Conservation (phyloP, 2,888 invertebrate genomes). For the Cephus sareptanus region DNA sequence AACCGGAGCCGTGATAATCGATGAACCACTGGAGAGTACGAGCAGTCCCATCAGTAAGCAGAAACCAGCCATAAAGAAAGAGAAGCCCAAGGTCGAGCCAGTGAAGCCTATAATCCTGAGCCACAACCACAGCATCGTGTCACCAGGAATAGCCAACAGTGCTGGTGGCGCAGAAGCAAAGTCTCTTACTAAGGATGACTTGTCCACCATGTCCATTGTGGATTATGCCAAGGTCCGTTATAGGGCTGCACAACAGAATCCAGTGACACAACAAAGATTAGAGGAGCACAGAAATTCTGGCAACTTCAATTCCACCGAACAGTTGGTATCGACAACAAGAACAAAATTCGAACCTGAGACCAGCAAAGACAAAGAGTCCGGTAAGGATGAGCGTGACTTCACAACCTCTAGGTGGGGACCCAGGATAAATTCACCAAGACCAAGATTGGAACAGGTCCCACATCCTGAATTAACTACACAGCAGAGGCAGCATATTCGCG, state of each 20-base stretch:
- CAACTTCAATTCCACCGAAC: slow-evolving; percentile 35
- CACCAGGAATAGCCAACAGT: slow-evolving; percentile 1
- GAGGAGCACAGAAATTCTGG: slow-evolving; percentile 67
- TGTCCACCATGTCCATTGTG: slow-evolving; percentile 69
- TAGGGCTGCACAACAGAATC: slow-evolving; percentile 69
- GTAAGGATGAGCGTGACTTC: slow-evolving; percentile 48
- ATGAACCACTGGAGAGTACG: slow-evolving; percentile 58
- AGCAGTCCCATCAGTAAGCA: slow-evolving; percentile 34
- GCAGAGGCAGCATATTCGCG: slow-evolving; percentile 70
- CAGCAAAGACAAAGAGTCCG: slow-evolving; percentile 32
- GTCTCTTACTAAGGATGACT: slow-evolving; percentile 49
- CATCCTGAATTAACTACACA: slow-evolving; percentile 75
- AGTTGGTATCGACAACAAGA: slow-evolving; percentile 47
- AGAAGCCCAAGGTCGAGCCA: slow-evolving; percentile 56
- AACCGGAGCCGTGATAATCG: slow-evolving; percentile 75
- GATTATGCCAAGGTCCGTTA: slow-evolving; percentile 77
- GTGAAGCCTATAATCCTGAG: slow-evolving; percentile 52
- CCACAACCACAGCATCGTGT: slow-evolving; percentile 29
- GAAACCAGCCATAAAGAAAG: slow-evolving; percentile 56
- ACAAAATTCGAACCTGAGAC: slow-evolving; percentile 53
- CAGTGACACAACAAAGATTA: slow-evolving; percentile 63
- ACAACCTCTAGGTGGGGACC: slow-evolving; percentile 65
- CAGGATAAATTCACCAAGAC: slow-evolving; percentile 55
- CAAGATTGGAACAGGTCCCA: slow-evolving; percentile 68
- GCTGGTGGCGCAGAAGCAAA: slow-evolving; percentile 31